Base-by-base conservation (phyloP, 1,140 invertebrate species). In the Drosophila watanabei region DNA sequence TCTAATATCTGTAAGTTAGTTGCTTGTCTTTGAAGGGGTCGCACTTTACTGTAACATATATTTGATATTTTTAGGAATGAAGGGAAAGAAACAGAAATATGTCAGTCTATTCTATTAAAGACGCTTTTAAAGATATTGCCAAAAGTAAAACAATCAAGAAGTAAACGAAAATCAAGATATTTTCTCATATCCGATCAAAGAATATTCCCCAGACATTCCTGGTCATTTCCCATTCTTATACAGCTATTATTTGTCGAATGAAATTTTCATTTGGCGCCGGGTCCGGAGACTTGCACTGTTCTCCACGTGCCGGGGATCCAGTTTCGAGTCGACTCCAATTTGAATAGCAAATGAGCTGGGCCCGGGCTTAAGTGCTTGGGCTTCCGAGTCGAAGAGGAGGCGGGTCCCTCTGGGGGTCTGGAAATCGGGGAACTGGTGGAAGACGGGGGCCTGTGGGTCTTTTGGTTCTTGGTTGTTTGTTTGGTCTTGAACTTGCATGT, bases 401-500 rank as follows among this genome's bases (percentile, higher is more conserved):
- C 24, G 33, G 49, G 37, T 10, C 30, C 30, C n/a, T 60, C 18
- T 30, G n/a, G 32, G 32, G 14, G 39, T 46, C n/a, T 54, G 16
- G 20, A 16, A 32, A 24, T 13, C 13, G 8, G 14, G 52, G 30
- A 20, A 14, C 32, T 48, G 76, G 49, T 24, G 33, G 39, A 24
- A 48, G 10, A 48, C 20, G 33, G 28, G 51, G 43, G 54, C 32
- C 30, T 64, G 20, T 43, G 49, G 62, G n/a, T 43, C 45, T 66
- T 51, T 28, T 24, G 33, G 37, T 54, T 69, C 61, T 68, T 69
- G 37, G 48, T 58, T 48, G 51, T 37, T 64, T 75, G 39, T 48
- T 69, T 79, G 85, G 81, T 72, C 85, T 79, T 88, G 81, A 88
- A 88, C 85, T 85, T 88, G 85, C 85, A 88, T 88, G 85, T 79